Evolutionary conservation across 2,888 invertebrate genomes (phyloP).

Genomic region (Macrophya alboannulata): DNA sequence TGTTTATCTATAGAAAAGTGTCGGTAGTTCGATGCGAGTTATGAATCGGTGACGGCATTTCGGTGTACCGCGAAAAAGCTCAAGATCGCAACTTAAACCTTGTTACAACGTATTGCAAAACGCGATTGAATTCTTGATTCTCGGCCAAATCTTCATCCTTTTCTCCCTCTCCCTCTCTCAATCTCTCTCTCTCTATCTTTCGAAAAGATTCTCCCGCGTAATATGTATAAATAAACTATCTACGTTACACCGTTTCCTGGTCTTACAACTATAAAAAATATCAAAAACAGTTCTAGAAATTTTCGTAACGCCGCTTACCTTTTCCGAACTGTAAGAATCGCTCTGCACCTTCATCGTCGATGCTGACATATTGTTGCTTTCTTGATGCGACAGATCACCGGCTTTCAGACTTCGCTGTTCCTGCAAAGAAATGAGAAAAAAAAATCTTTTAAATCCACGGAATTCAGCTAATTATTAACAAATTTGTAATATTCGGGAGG

Average conservation of each 20-base stretch:
- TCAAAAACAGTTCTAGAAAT: constrained; percentile 17
- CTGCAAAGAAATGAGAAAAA: constrained; percentile 79
- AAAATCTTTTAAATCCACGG: neutral
- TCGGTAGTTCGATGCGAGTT: neutral
- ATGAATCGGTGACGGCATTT: constrained; percentile 19
- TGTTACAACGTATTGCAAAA: constrained; percentile 12
- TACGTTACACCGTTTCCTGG: constrained; percentile 26
- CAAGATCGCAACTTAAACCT: constrained; percentile 6
- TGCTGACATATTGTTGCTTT: constrained; percentile 92
- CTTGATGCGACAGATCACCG: constrained; percentile 92
- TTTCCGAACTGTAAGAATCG: constrained; percentile 93
- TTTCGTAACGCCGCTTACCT: constrained; percentile 77
- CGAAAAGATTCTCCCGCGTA: constrained; percentile 19
- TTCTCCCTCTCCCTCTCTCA: neutral
- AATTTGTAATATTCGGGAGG: no score
- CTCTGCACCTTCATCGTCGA: constrained; percentile 93
- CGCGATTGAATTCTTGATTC: constrained; percentile 59
- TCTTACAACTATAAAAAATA: neutral
- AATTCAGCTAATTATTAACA: no score
- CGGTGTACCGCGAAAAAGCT: constrained; percentile 34
- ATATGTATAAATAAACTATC: constrained; percentile 51
- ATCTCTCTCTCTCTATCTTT: constrained; percentile 28
- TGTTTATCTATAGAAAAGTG: neutral
- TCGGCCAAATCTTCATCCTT: constrained; percentile 55
- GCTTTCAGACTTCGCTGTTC: constrained; percentile 92